Conservation (phyloP, 2,888 invertebrate species). For the Arrhopalites spinosus region DNA sequence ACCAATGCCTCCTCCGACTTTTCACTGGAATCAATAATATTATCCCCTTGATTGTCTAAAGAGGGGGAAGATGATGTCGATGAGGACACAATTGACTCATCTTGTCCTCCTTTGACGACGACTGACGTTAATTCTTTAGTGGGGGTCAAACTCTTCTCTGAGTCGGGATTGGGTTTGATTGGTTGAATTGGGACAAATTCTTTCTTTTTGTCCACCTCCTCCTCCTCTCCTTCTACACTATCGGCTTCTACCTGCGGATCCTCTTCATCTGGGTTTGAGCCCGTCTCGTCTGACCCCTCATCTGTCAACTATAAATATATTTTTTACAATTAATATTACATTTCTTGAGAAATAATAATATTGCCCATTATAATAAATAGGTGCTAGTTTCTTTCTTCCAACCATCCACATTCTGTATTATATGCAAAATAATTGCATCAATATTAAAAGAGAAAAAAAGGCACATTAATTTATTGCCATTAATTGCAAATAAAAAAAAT, state of each 20-base stretch:
- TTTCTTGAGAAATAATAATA: too few relatives aligned
- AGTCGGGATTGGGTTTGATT: background rate
- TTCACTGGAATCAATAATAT: background rate
- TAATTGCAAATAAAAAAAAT: too few relatives aligned
- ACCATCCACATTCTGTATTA: too few relatives aligned
- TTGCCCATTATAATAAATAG: too few relatives aligned
- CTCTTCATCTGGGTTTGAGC: conserved; percentile 25
- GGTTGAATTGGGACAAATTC: background rate
- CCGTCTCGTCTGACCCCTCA: conserved; percentile 48
- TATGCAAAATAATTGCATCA: too few relatives aligned
- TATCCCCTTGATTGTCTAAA: background rate
- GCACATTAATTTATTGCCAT: too few relatives aligned
- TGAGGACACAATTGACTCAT: too few relatives aligned
- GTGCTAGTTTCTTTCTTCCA: too few relatives aligned
- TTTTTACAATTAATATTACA: background rate
- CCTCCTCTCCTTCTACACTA: conserved; percentile 5
- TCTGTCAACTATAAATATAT: conserved; percentile 55
- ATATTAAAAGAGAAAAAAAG: too few relatives aligned
- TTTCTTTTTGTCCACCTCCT: conserved; percentile 7
- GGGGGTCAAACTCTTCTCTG: too few relatives aligned
- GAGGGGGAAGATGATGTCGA: background rate
- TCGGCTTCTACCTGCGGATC: conserved; percentile 9
- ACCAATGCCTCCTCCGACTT: background rate
- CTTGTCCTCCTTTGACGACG: too few relatives aligned
- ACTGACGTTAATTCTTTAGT: too few relatives aligned